Percentiles rank a stretch among this genome's conserved stretches.
Evolutionary conservation across 2,113 vertebrate species (phyloP).

Genomic region (Baryphthengus martii): DNA sequence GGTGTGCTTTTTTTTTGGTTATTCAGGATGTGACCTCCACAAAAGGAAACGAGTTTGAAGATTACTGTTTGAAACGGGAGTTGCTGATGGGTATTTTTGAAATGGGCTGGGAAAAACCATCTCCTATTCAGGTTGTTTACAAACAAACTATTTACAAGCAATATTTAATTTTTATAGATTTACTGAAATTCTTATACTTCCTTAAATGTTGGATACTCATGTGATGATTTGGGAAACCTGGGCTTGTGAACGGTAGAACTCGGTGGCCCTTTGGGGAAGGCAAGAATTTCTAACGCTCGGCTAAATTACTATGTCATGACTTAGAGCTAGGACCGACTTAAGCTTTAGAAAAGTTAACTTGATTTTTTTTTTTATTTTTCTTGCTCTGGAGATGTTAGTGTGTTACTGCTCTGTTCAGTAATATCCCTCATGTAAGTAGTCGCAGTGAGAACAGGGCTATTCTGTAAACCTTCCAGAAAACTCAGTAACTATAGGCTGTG

Average conservation of each 20-base stretch:
- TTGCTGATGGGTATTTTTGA: conserved; percentile 99
- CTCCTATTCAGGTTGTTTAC: conserved; percentile 92
- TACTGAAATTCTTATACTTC: not conserved
- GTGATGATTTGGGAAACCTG: not conserved
- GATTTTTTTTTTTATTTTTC: not conserved
- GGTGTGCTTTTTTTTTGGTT: conserved; percentile 22
- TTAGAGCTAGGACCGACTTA: not conserved
- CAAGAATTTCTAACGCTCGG: accelerated
- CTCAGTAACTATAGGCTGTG: not conserved
- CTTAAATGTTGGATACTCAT: accelerated
- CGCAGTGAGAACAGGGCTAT: not conserved
- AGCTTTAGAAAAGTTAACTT: not conserved
- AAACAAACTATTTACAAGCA: not conserved
- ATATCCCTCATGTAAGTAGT: not conserved
- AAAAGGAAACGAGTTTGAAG: conserved; percentile 99
- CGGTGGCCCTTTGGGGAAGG: not conserved
- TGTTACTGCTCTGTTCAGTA: not conserved
- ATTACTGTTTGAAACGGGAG: conserved; percentile 99
- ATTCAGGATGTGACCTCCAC: conserved; percentile 96
- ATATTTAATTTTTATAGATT: not conserved
- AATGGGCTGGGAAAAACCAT: conserved; percentile 99
- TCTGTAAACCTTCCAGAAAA: not conserved
- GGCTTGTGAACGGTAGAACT: not conserved
- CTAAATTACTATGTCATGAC: not conserved
- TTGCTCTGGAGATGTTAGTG: not conserved